These are phyloP conservation scores for Ecliptopera silaceata DNA, from an alignment of 2,888 invertebrate genomes.

Conservation along the genomic window DNA sequence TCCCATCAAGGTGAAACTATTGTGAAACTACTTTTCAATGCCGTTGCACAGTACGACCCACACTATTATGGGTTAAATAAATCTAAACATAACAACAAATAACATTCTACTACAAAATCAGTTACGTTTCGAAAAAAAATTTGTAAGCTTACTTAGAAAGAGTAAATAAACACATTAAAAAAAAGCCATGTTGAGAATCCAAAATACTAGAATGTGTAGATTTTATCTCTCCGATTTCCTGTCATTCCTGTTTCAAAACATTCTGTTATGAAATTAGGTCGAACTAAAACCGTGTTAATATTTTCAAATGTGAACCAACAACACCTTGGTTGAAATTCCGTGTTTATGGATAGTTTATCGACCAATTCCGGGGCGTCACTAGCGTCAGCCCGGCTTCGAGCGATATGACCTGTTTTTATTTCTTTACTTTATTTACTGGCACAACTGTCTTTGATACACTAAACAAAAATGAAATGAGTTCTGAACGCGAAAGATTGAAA, in stretches of 20 bases:
- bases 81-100: too few species aligned
- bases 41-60: constrained; percentile 31
- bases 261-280: background rate
- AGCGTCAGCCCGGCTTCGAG: constrained; percentile 30
- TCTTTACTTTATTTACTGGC: constrained; percentile 5
- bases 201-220: too few species aligned
- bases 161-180: too few species aligned
- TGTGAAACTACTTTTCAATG: constrained; percentile 38
- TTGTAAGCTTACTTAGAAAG: background rate
- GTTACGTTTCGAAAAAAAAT: background rate
- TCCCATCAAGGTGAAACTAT: constrained; percentile 38
- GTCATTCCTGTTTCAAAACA: too few species aligned
- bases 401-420: constrained; percentile 46
- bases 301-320: background rate
- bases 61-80: constrained; percentile 17
- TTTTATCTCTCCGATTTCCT: too few species aligned
- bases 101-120: too few species aligned
- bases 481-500: too few species aligned
- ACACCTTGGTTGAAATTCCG: constrained; percentile 12
- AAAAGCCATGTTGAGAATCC: too few species aligned
- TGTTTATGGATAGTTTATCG: constrained; percentile 28
- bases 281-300: background rate
- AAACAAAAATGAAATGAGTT: too few species aligned
- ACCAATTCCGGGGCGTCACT: constrained; percentile 24
- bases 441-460: background rate